Conservation (phyloP, 2,888 invertebrate genomes). For the Panopea generosa region DNA sequence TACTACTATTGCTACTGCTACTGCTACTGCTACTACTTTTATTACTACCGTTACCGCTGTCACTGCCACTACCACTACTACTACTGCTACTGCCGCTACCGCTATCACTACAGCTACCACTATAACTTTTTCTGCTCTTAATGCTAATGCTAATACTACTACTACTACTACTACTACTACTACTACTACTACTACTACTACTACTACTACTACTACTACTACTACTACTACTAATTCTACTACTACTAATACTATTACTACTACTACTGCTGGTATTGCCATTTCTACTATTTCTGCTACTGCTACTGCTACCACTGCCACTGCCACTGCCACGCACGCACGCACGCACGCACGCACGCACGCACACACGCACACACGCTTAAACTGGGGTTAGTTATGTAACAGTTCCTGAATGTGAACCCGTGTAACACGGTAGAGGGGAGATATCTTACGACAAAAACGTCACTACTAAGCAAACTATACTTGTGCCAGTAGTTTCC, state of each 20-base stretch:
- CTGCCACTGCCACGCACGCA: not conserved
- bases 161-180: conserved; percentile 3
- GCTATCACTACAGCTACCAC: not conserved
- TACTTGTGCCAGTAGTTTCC: too few relatives aligned
- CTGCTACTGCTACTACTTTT: not conserved
- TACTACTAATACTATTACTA: too few relatives aligned
- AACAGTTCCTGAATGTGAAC: too few relatives aligned
- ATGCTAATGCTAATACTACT: too few relatives aligned
- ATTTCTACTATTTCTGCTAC: not conserved
- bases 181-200: conserved; percentile 3
- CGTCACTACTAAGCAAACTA: too few relatives aligned
- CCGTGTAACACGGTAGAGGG: too few relatives aligned
- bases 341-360: too few relatives aligned
- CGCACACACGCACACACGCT: too few relatives aligned
- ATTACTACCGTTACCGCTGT: not conserved
- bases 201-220: conserved; percentile 3
- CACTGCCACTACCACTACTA: not conserved
- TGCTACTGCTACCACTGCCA: not conserved
- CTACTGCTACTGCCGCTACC: not conserved
- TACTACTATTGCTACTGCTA: not conserved
- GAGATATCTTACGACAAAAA: too few relatives aligned
- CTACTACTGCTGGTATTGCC: too few relatives aligned
- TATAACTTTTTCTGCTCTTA: not conserved
- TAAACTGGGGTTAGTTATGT: too few relatives aligned
- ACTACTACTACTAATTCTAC: too few relatives aligned